phyloP scores from a whole-genome alignment of 53 echinoderm and acorn worm species.

The Holothuria scabra region DNA sequence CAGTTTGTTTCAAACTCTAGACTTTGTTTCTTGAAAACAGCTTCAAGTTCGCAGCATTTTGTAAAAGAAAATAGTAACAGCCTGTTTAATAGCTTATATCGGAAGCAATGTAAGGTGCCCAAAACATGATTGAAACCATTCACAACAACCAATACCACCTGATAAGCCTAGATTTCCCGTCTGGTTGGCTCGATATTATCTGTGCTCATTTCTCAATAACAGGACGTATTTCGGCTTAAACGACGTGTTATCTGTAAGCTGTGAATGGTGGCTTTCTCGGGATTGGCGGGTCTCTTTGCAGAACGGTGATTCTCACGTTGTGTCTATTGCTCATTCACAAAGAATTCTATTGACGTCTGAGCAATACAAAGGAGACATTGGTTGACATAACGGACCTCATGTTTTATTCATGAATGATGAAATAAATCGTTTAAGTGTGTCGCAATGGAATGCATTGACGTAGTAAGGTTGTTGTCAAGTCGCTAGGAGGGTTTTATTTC shows the following conservation, averaged over 20 bases:
- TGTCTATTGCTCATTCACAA: conserved; percentile 46
- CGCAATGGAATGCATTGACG: conserved; percentile 44
- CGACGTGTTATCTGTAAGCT: conserved; percentile 40
- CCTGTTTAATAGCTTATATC: too few species aligned
- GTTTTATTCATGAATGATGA: conserved; percentile 38
- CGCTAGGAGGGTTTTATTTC: background rate
- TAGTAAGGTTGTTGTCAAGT: conserved; percentile 28
- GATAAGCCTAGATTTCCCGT: conserved; percentile 6
- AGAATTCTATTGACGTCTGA: conserved; percentile 47
- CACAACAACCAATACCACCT: too few species aligned
- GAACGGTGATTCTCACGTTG: conserved; percentile 41
- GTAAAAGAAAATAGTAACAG: too few species aligned
- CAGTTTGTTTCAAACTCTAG: too few species aligned
- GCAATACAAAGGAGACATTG: conserved; percentile 31
- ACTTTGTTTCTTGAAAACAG: too few species aligned
- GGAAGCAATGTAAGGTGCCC: too few species aligned
- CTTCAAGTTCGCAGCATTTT: too few species aligned
- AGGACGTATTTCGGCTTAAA: conserved; percentile 46
- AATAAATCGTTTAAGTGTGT: conserved; percentile 29
- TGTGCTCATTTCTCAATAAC: conserved; percentile 36
- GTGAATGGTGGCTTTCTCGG: conserved; percentile 46
- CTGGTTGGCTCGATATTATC: conserved; percentile 17
- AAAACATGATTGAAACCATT: too few species aligned
- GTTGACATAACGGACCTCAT: conserved; percentile 35
- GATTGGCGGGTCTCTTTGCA: conserved; percentile 28